phyloP scores from a whole-genome alignment of 2,888 invertebrate species.

The Agrochola lota region DNA sequence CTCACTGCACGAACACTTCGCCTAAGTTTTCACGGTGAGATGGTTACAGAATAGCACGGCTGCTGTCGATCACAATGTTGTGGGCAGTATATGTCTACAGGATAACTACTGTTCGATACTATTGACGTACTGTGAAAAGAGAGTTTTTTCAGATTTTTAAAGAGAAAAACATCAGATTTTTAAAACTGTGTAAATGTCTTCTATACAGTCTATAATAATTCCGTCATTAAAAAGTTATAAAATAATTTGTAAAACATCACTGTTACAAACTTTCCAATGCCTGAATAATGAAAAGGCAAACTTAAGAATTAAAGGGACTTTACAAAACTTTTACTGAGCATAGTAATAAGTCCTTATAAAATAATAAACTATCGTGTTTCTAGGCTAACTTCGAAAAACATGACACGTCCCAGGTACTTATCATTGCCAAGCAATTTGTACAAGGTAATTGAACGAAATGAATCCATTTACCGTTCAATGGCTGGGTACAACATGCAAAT shows the following conservation, averaged over 20 bases:
- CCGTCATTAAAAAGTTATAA: too few species aligned
- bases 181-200: too few species aligned
- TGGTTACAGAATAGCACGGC: too few species aligned
- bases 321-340: slow-evolving; percentile 26
- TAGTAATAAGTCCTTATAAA: not conserved
- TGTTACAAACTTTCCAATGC: slow-evolving; percentile 17
- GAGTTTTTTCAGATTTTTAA: too few species aligned
- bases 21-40: too few species aligned
- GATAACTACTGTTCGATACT: not conserved
- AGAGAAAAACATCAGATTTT: too few species aligned
- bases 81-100: slow-evolving; percentile 8
- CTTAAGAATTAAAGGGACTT: slow-evolving; percentile 7
- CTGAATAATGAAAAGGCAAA: slow-evolving; percentile 27
- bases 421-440: slow-evolving; percentile 49
- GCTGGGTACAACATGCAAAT: slow-evolving; percentile 47
- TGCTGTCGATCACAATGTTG: slow-evolving; percentile 36
- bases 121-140: not conserved
- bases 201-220: too few species aligned
- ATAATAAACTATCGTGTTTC: slow-evolving; percentile 15
- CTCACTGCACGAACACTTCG: too few species aligned
- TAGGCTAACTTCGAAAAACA: slow-evolving; percentile 24
- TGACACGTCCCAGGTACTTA: slow-evolving; percentile 27
- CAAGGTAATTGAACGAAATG: slow-evolving; percentile 44
- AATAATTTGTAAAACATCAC: too few species aligned
- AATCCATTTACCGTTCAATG: slow-evolving; percentile 40